Evolutionary conservation across 2,797 vertebrate genomes (phyloP), one percentile per base, ranked within the genome.

Genomic region (Typhlichthys subterraneus): DNA sequence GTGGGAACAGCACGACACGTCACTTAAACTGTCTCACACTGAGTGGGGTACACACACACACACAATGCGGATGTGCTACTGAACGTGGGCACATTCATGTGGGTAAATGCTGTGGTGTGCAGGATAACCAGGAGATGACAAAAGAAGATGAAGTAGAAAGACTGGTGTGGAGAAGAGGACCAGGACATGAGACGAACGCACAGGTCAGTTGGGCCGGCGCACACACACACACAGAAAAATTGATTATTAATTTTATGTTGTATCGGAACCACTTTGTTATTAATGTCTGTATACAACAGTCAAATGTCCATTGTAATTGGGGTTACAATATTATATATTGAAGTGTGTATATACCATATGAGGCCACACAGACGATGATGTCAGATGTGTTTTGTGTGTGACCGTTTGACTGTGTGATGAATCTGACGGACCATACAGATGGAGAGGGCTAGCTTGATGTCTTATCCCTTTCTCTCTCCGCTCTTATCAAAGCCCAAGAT

Each of bases 351-450:
- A 19, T 19, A 19, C 17, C 1, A 75, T 83, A 46, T 13, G 15
- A 12, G 42, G 13, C 13, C 14, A 53, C 46, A 70, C 14, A 61
- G 17, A 1, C 59, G 67, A 48, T 50, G 52, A 42, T 73, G 73
- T 70, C 70, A 73, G 58, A 72, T 64, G 63, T 61, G 64, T 72
- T 85, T 68, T 77, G 70, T 81, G 71, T 76, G 70, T 81, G 71
- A 84, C 76, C 63, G 76, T 70, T 59, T 72, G 51, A 12, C 33
- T 49, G 23, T 2, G 17, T 82, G 81, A 84, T 84, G 70, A 84
- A 79, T 83, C 70, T 75, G 76, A 84, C 75, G 62, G 82, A 67
- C 73, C 69, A 49, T 53, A 76, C 70, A 63, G 52, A 75, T 23
- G 23, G 63, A 80, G 76, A 76, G 75, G 72, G 75, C 70, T 73